Base-by-base conservation (phyloP, 1,140 invertebrate species). In the Scaptodrosophila lebanonensis region DNA sequence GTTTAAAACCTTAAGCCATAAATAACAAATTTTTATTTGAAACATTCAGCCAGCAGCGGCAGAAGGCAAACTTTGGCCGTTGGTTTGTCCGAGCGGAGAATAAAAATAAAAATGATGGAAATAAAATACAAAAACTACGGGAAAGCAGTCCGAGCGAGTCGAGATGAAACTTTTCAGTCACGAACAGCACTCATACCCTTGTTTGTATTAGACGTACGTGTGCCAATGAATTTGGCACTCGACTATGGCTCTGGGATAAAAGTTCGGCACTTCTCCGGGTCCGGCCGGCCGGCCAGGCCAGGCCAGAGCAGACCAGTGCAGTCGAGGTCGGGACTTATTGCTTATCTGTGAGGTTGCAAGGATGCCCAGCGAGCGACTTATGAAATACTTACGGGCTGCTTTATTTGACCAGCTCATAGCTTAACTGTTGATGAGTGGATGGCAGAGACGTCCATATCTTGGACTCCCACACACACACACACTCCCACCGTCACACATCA, bases 371-470 rank as follows among this genome's bases (percentile, higher is more conserved):
- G 22, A 35, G 48, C 57, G 66, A 82, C 75, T 82, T 82, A 82
- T 82, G 75, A 82, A 83, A 82, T 82, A 82, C 75, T 82, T 82
- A 82, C 76, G 63, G 75, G 66, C 62, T 71, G 75, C 75, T 79
- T 82, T 82, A 79, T 79, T 79, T 79, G 69, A 73, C 65, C 75
- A 79, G 50, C 75, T 63, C 61, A 43, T 69, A 61, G 60, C 60
- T 53, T 49, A 66, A 79, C 68, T 79, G 63, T 68, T 77, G 73
- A 76, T 77, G 73, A 77, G 62, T n/a, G n/a, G 8, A 16, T 12
- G 38, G 12, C 50, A 33, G n/a, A 35, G 47, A 36, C 39, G n/a
- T n/a, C n/a, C n/a, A n/a, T n/a, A n/a, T n/a, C n/a, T n/a, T n/a
- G n/a, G n/a, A n/a, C n/a, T n/a, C n/a, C n/a, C n/a, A n/a, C n/a